Evolutionary conservation across 2,797 vertebrate genomes (phyloP), one percentile per base, ranked within the genome.

Genomic region (Podarcis lilfordi): DNA sequence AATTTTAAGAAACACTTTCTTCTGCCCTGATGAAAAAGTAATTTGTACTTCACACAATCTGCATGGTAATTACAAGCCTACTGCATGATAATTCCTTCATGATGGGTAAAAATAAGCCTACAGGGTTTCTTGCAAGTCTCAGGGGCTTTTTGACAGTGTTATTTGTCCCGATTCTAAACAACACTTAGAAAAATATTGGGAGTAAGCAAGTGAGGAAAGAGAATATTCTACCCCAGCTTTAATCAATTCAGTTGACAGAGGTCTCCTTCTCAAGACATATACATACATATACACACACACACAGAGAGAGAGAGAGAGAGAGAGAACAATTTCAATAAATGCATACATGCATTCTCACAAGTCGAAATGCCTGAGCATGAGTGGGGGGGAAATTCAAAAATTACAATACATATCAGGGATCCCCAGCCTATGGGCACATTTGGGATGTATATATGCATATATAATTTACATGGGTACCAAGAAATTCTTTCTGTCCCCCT

Each of bases 11-110:
- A 80, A 88, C 21, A 1, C n/a, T 76, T 88, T 94, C 82, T 91
- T 88, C 81, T 84, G n/a, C 89, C 86, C 78, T 88, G 87, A 94
- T 43, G 74, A 2, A 82, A 68, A 94, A 95, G 89, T 59, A 95
- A 95, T 76, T 32, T 87, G 55, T 76, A 76, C 55, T 27, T 82
- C 7, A 17, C 40, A 82, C 27, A 75, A 66, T 76, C 81, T 50
- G 13, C 59, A 76, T 29, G 23, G 29, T 29, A 72, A 69, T 37
- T 68, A 25, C 45, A 79, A 88, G 64, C 29, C 81, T 78, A 77
- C 29, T 32, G 32, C 45, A 84, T 86, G 76, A 32, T 72, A 84
- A 79, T 76, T 59, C 66, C 35, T 88, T 23, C 43, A 40, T 10
- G 71, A 29, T 6, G 71, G 50, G 32, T 75, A 55, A 13, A 35